Evolutionary conservation across 37 sponge, comb jelly and placozoan species (phyloP).

Genomic region (Bolinopsis microptera): DNA sequence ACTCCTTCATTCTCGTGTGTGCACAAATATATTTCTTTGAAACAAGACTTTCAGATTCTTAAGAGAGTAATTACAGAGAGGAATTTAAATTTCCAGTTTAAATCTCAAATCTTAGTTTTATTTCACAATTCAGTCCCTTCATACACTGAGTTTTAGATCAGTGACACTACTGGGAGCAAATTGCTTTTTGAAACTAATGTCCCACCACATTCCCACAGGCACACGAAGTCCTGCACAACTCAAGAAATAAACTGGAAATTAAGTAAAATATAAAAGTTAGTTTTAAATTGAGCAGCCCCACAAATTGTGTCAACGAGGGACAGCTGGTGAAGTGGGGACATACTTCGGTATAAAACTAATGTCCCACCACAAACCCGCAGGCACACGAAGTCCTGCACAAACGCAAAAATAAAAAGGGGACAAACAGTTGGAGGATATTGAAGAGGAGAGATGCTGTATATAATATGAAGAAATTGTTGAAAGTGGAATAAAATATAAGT

Average conservation of each 20-base stretch:
- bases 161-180: not conserved
- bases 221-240: not conserved
- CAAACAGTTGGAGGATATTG: not conserved
- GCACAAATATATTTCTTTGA: no score
- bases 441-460: not conserved
- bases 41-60: not conserved
- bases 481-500: not conserved
- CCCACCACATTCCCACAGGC: constrained; percentile 48
- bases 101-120: not conserved
- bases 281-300: not conserved
- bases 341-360: constrained; percentile 23
- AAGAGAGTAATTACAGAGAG: not conserved
- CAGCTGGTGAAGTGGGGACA: not conserved
- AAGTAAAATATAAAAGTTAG: not conserved
- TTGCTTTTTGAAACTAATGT: constrained; percentile 13
- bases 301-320: constrained; percentile 1
- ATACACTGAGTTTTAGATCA: no score
- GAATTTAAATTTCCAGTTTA: not conserved
- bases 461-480: not conserved
- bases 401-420: not conserved
- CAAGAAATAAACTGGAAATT: constrained; percentile 13
- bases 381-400: constrained; percentile 30
- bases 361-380: constrained; percentile 35
- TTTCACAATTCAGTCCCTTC: not conserved
- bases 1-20: no score